These are phyloP conservation scores for Diadumene lineata DNA, from an alignment of 92 coral and sea anemone genomes.

Conservation along the genomic window DNA sequence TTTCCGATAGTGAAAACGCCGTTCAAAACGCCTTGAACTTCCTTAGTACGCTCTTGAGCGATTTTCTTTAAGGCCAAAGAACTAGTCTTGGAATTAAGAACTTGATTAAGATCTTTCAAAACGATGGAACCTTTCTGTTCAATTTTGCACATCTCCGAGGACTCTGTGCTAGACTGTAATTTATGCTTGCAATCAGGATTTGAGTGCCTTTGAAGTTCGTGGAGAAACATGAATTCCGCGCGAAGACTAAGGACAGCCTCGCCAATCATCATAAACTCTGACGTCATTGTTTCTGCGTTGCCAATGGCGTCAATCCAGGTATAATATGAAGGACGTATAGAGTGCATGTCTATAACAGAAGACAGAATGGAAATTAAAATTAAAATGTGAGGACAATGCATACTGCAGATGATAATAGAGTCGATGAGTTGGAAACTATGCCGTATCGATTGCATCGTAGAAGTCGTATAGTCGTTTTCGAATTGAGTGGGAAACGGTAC, in stretches of 20 bases:
- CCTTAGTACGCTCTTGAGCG: constrained; percentile 23
- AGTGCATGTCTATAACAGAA: neutral
- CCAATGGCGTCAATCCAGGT: constrained; percentile 63
- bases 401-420: neutral
- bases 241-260: constrained; percentile 37
- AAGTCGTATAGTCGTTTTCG: too few relatives aligned
- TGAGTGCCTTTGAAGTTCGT: constrained; percentile 44
- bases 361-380: neutral
- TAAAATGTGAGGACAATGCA: neutral
- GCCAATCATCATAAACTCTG: constrained; percentile 17
- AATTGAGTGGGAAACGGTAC: too few relatives aligned
- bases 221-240: constrained; percentile 61
- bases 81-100: neutral
- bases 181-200: constrained; percentile 4
- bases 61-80: neutral
- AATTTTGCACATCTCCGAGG: constrained; percentile 1
- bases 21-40: constrained; percentile 64
- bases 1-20: constrained; percentile 54
- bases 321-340: constrained; percentile 7
- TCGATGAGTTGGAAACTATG: too few relatives aligned
- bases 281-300: neutral
- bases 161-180: neutral
- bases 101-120: constrained; percentile 5
- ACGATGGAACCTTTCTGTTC: neutral
- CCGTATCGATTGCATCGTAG: too few relatives aligned